Percentiles rank a stretch among this genome's conserved stretches.
Conservation (phyloP, 2,888 invertebrate species). For the Agrotis ipsilon region DNA sequence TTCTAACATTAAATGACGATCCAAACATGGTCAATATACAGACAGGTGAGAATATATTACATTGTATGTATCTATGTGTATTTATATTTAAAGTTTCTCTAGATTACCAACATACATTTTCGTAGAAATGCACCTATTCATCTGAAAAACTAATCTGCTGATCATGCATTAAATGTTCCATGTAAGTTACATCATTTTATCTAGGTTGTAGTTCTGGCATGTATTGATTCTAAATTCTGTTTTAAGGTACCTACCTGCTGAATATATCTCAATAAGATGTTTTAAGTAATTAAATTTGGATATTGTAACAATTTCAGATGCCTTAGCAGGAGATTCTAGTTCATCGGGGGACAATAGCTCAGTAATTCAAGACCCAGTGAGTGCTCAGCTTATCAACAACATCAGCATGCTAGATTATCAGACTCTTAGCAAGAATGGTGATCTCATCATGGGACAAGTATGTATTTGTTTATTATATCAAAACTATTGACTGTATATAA, state of each 20-base stretch:
- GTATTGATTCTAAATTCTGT: background rate
- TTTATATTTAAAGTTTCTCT: conserved; percentile 1
- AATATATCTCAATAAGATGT: background rate
- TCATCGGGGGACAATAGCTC: conserved; percentile 89
- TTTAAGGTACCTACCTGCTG: background rate
- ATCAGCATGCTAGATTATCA: conserved; percentile 90
- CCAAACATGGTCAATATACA: conserved; percentile 78
- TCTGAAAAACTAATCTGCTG: conserved; percentile 9
- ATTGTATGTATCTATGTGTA: background rate
- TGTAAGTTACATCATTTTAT: conserved; percentile 12
- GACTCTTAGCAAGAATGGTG: conserved; percentile 88
- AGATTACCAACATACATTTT: background rate
- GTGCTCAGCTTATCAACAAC: conserved; percentile 90
- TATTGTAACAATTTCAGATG: conserved; percentile 79
- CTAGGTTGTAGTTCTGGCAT: background rate
- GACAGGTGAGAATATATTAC: conserved; percentile 75
- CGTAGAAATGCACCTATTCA: background rate
- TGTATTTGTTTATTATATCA: conserved; percentile 50
- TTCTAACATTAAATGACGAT: conserved; percentile 81
- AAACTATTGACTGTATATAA: background rate
- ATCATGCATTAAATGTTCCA: conserved; percentile 1
- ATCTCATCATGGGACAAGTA: conserved; percentile 86
- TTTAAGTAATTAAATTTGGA: too few species aligned
- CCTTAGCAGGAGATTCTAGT: conserved; percentile 86
- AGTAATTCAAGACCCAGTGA: conserved; percentile 88